These are phyloP conservation scores for Clivina fossor DNA, from an alignment of 2,888 invertebrate species.

Conservation along the genomic window DNA sequence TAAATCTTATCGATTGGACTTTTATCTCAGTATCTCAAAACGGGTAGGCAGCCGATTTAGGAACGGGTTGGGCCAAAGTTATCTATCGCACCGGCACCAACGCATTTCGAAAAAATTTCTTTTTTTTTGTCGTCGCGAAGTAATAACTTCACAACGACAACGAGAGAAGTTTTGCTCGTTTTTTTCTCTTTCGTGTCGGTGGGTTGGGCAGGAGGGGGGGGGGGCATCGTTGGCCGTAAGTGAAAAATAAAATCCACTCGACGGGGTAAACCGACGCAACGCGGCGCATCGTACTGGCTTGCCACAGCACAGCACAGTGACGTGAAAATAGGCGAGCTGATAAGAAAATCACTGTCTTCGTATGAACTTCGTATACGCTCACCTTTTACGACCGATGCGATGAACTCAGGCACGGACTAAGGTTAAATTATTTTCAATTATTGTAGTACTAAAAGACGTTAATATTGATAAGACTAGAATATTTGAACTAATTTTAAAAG, in stretches of 20 bases:
- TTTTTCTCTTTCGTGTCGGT: neutral
- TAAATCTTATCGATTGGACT: neutral
- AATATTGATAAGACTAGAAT: too few relatives aligned
- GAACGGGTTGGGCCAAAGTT: slow-evolving; percentile 2
- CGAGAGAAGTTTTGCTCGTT: slow-evolving; percentile 15
- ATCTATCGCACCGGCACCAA: slow-evolving; percentile 15
- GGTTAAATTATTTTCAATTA: too few relatives aligned
- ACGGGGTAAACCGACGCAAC: neutral
- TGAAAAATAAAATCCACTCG: slow-evolving; percentile 30
- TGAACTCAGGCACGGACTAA: too few relatives aligned
- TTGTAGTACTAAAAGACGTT: too few relatives aligned
- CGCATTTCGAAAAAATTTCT: slow-evolving; percentile 25
- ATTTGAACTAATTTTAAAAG: too few relatives aligned
- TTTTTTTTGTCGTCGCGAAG: neutral
- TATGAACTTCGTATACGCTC: too few relatives aligned
- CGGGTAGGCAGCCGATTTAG: slow-evolving; percentile 7
- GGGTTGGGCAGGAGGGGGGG: too few relatives aligned
- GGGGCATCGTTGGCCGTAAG: slow-evolving; percentile 22
- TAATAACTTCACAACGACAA: slow-evolving; percentile 24
- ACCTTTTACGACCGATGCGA: slow-evolving; percentile 2
- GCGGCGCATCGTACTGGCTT: too few relatives aligned
- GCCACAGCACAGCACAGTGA: neutral
- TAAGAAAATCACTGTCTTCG: slow-evolving; percentile 32
- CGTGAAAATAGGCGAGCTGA: slow-evolving; percentile 29
- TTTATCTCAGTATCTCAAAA: neutral